Conservation (phyloP, 2,888 invertebrate species). For the Esperia sulphurella region DNA sequence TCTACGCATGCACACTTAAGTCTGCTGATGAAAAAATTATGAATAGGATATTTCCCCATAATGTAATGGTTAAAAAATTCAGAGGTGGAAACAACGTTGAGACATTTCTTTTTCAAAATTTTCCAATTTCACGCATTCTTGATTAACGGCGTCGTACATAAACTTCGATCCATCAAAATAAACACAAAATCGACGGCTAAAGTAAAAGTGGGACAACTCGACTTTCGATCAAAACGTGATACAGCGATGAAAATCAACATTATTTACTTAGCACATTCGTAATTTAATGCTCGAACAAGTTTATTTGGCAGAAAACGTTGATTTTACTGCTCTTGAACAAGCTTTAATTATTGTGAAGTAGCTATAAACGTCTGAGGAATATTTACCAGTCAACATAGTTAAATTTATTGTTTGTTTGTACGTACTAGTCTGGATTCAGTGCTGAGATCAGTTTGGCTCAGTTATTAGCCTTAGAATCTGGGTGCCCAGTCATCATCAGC, state of each 20-base stretch:
- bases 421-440: too few relatives aligned
- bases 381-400: neutral
- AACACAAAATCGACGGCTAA: conserved; percentile 2
- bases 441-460: neutral
- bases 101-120: too few relatives aligned
- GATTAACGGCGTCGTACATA: too few relatives aligned
- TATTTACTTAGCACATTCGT: conserved; percentile 2
- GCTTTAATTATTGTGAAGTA: conserved; percentile 26
- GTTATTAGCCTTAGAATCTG: too few relatives aligned
- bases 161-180: neutral
- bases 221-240: conserved; percentile 14
- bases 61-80: too few relatives aligned
- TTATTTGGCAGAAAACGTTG: conserved; percentile 14
- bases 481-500: too few relatives aligned
- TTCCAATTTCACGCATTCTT: too few relatives aligned
- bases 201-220: conserved; percentile 24
- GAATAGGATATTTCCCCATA: too few relatives aligned
- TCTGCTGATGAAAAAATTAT: too few relatives aligned
- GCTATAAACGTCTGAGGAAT: conserved; percentile 25
- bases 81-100: too few relatives aligned
- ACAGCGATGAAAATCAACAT: conserved; percentile 1
- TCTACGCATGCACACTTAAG: too few relatives aligned
- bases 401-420: neutral
- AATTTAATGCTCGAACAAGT: conserved; percentile 8
- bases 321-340: conserved; percentile 12